Evolutionary conservation across 2,888 invertebrate species (phyloP).

Genomic region (Pseudolycoriella hygida): DNA sequence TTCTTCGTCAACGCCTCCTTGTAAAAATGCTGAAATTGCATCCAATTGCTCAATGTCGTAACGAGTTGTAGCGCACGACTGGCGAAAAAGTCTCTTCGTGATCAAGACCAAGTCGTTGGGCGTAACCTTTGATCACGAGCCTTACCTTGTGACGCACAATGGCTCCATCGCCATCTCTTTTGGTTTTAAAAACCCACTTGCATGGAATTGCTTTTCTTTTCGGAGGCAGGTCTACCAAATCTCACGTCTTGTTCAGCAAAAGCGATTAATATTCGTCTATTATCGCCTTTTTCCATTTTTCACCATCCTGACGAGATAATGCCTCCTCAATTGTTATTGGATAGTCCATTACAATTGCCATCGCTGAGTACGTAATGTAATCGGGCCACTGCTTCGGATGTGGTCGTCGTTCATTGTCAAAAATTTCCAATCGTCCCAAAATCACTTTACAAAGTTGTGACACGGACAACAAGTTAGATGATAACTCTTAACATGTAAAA

Average conservation of each 20-base stretch:
- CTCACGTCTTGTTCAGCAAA: conserved; percentile 13
- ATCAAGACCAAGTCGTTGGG: conserved; percentile 12
- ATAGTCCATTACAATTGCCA: too few relatives aligned
- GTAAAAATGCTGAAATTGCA: too few relatives aligned
- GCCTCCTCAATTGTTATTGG: too few relatives aligned
- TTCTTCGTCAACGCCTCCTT: too few relatives aligned
- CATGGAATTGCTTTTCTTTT: conserved; percentile 11
- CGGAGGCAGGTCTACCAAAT: conserved; percentile 10
- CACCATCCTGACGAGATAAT: too few relatives aligned
- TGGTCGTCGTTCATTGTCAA: too few relatives aligned
- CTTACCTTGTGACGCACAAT: conserved; percentile 12
- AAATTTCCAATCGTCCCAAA: too few relatives aligned
- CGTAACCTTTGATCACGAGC: conserved; percentile 15
- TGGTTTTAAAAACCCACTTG: conserved; percentile 15
- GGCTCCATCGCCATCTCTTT: conserved; percentile 11
- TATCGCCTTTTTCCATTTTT: conserved; percentile 14
- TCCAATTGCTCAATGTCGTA: conserved; percentile 4
- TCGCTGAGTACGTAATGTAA: too few relatives aligned
- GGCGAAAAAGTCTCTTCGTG: conserved; percentile 13
- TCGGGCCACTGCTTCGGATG: too few relatives aligned
- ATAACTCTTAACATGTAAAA: too few relatives aligned
- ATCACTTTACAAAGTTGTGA: too few relatives aligned
- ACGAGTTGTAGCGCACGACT: conserved; percentile 10
- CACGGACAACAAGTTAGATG: too few relatives aligned
- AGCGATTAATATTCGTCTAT: conserved; percentile 12